These are phyloP conservation scores for Embiotoca jacksoni DNA, from an alignment of 2,113 vertebrate species.

Conservation along the genomic window DNA sequence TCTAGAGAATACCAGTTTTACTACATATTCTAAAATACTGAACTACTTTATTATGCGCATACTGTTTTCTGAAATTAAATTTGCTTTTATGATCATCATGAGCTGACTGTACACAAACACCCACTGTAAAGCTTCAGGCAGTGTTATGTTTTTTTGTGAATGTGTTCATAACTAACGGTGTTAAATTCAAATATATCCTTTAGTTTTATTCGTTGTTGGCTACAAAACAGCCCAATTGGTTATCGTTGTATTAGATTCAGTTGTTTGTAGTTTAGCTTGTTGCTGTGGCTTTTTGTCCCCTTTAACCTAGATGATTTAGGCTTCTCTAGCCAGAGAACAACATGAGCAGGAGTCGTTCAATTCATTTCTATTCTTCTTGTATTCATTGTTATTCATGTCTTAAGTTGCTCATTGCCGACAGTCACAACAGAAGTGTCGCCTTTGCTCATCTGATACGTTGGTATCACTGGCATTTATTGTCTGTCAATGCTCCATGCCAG, in stretches of 20 bases:
- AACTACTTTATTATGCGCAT: not conserved
- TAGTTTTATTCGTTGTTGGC: not conserved
- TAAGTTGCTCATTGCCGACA: conserved; percentile 33
- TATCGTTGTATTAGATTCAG: not conserved
- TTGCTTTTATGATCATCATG: not conserved
- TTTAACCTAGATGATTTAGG: not conserved
- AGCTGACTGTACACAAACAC: not conserved
- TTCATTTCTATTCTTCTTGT: conserved; percentile 8
- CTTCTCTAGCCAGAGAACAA: conserved; percentile 14
- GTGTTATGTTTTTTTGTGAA: not conserved
- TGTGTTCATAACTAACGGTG: not conserved
- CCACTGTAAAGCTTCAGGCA: not conserved
- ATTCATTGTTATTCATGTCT: conserved; percentile 36
- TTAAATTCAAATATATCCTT: not conserved
- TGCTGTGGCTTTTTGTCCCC: not conserved
- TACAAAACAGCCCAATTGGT: not conserved
- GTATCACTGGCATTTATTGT: conserved; percentile 64
- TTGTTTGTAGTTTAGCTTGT: not conserved
- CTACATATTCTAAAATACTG: too few species aligned
- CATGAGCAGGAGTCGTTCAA: not conserved
- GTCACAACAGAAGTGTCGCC: conserved; percentile 46
- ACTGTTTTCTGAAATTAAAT: not conserved
- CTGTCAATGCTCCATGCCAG: conserved; percentile 60
- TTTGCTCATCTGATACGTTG: conserved; percentile 55
- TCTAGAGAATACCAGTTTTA: too few species aligned